These are phyloP conservation scores for Microcebus ravelobensis DNA, from an alignment of 2,113 vertebrate genomes.

Conservation along the genomic window DNA sequence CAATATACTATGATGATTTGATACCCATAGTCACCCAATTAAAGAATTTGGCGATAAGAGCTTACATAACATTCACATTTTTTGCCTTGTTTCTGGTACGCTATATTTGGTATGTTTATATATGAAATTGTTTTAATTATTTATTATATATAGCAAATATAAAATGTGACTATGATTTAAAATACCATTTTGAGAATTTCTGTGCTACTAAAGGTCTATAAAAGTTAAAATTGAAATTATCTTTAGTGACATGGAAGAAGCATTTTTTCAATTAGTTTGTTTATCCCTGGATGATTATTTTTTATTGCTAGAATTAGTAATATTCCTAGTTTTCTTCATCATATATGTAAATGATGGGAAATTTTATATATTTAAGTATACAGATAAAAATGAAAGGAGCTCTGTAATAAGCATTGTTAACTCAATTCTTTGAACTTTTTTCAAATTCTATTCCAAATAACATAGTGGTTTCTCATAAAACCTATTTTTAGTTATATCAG, in stretches of 20 bases:
- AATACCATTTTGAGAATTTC: neutral
- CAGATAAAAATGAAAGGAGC: neutral
- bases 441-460: constrained; percentile 43
- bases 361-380: neutral
- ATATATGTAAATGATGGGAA: neutral
- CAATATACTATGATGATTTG: neutral
- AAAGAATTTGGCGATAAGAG: neutral
- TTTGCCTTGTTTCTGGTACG: neutral
- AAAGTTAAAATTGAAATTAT: neutral
- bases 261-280: neutral
- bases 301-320: neutral
- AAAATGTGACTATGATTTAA: neutral
- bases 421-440: neutral
- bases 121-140: neutral
- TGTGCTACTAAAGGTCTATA: neutral
- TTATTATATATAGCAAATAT: neutral
- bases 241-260: neutral
- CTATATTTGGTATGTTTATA: neutral
- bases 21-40: neutral
- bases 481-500: constrained; percentile 50
- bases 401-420: neutral
- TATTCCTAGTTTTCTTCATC: neutral
- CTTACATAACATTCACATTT: neutral
- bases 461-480: constrained; percentile 18
- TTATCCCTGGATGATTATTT: neutral